phyloP scores from a whole-genome alignment of 2,888 invertebrate genomes.

The Diaphora mendica region DNA sequence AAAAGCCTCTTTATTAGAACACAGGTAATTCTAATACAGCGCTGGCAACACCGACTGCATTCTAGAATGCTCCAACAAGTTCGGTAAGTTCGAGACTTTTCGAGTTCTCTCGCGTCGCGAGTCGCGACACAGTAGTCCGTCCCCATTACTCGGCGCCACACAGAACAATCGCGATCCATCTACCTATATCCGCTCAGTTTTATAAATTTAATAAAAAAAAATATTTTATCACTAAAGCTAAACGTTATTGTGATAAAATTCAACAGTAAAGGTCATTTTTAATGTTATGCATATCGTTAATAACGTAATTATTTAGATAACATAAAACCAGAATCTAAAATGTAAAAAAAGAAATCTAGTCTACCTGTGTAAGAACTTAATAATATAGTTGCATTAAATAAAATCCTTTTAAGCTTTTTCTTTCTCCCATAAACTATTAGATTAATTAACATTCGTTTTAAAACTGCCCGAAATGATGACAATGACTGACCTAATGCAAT shows the following conservation, averaged over 20 bases:
- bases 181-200: not conserved
- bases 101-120: conserved; percentile 13
- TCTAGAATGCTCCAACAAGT: conserved; percentile 29
- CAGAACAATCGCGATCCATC: not conserved
- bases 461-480: too few relatives aligned
- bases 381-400: too few relatives aligned
- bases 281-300: not conserved
- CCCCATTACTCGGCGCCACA: conserved; percentile 17
- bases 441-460: too few relatives aligned
- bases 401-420: too few relatives aligned
- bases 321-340: not conserved
- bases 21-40: conserved; percentile 18
- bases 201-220: conserved; percentile 4
- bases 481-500: too few relatives aligned
- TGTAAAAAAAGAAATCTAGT: not conserved
- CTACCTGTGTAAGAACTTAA: not conserved
- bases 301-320: not conserved
- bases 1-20: not conserved
- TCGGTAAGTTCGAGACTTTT: conserved; percentile 28
- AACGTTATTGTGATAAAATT: not conserved
- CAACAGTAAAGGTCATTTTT: conserved; percentile 27
- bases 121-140: too few relatives aligned
- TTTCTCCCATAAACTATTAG: too few relatives aligned
- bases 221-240: conserved; percentile 2
- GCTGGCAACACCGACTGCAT: conserved; percentile 34